Base-by-base conservation (phyloP, 2,113 vertebrate genomes). In the Myxocyprinus asiaticus region DNA sequence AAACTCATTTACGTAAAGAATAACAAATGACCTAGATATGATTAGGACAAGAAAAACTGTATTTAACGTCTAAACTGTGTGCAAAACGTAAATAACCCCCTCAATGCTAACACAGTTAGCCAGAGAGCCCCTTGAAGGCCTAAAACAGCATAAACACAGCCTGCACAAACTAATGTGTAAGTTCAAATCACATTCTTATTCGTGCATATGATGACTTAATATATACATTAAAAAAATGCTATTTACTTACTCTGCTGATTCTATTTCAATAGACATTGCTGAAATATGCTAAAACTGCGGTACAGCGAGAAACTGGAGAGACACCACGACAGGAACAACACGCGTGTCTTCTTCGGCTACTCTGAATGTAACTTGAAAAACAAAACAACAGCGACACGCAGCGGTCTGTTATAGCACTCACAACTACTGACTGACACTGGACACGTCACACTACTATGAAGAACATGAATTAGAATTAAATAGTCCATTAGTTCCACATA, bases 191-290 rank as follows among this genome's bases (percentile, higher is more conserved):
- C 12, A 45, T 50, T 15, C 14, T 43, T n/a, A 3, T 44, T 14
- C 76, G 69, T 51, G 17, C 8, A 70, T 43, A 2, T 17, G 0
- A 44, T 33, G 22, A 33, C 22, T 33, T 33, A 33, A 0, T 33
- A 22, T 62, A 17, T n/a, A n/a, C n/a, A n/a, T 14, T 1, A 6
- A 9, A 9, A 67, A 50, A 51, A 43, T 7, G 6, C 58, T 0
- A 7, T 15, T 0, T 15, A 92, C 93, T 94, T 79, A 94, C 93
- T 94, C 93, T 65, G 92, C 91, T 3, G 93, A 94, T 86, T 94
- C 93, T 43, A 94, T 90, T 85, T 94, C 93, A 78, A 94, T 64
- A 88, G 93, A 94, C 93, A 94, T 94, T 83, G 15, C 86, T 86
- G 80, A 69, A 17, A 15, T 7, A 42, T 47, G n/a, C 1, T 59